A percentile compares a stretch with the other conserved stretches of the same genome.
These are phyloP conservation scores for Glandiceps talaboti DNA, from an alignment of 53 echinoderm and acorn worm species.

Conservation along the genomic window DNA sequence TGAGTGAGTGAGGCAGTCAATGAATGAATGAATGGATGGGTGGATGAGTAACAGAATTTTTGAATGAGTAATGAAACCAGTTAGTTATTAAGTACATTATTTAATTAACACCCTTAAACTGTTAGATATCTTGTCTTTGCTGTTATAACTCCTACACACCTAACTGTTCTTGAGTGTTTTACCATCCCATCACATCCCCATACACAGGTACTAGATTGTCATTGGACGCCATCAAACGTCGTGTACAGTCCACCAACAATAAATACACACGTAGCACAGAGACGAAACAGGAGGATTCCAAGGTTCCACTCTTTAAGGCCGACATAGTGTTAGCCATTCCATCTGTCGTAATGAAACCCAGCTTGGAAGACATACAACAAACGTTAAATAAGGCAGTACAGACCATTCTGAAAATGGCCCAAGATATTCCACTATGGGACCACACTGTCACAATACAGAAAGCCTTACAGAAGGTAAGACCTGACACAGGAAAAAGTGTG, in stretches of 20 bases:
- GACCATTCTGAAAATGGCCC: slow-evolving; percentile 94
- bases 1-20: too few relatives aligned
- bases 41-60: too few relatives aligned
- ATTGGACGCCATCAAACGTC: slow-evolving; percentile 90
- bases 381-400: slow-evolving; percentile 86
- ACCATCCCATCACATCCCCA: too few relatives aligned
- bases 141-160: too few relatives aligned
- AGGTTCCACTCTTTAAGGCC: slow-evolving; percentile 79
- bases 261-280: slow-evolving; percentile 50
- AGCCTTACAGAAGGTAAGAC: slow-evolving; percentile 77
- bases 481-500: too few relatives aligned
- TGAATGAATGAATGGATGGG: too few relatives aligned
- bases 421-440: slow-evolving; percentile 93
- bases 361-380: slow-evolving; percentile 86
- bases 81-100: too few relatives aligned
- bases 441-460: slow-evolving; percentile 90
- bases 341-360: slow-evolving; percentile 71
- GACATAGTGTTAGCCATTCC: slow-evolving; percentile 86
- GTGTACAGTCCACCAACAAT: slow-evolving; percentile 78
- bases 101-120: too few relatives aligned
- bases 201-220: slow-evolving; percentile 86
- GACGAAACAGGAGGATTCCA: slow-evolving; percentile 64
- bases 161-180: too few relatives aligned
- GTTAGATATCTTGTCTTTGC: too few relatives aligned
- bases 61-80: too few relatives aligned